Percentiles rank a stretch among this genome's conserved stretches.
Conservation (phyloP, 1,140 invertebrate genomes). For the Cyclargus thomasi region DNA sequence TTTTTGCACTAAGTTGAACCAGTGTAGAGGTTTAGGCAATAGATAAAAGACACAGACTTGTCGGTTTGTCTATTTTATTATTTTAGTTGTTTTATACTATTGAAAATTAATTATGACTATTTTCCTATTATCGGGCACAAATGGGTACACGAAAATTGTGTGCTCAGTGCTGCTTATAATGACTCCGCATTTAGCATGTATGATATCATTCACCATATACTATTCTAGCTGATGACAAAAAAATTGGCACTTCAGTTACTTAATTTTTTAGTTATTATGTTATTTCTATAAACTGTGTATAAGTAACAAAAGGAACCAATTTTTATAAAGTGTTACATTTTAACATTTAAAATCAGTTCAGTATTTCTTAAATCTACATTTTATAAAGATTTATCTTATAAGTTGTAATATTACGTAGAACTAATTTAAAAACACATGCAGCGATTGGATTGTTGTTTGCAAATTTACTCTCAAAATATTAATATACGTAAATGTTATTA, state of each 20-base stretch:
- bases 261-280: neutral
- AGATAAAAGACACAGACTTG: no score
- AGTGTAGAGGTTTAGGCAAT: no score
- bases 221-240: slow-evolving; percentile 2
- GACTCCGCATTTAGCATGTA: no score
- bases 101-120: no score
- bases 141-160: no score
- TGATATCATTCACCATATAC: neutral
- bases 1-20: no score
- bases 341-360: slow-evolving; percentile 6
- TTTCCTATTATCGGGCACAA: no score
- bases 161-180: no score
- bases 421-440: neutral
- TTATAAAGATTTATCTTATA: neutral
- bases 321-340: neutral
- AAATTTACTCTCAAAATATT: neutral
- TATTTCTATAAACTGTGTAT: neutral
- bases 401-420: neutral
- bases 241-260: slow-evolving; percentile 10
- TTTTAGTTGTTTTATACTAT: no score
- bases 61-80: no score
- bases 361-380: slow-evolving; percentile 7
- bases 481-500: neutral
- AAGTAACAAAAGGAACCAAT: slow-evolving; percentile 10
- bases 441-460: neutral